Base-by-base conservation (phyloP, 2,888 invertebrate genomes). In the Colostygia pectinataria region DNA sequence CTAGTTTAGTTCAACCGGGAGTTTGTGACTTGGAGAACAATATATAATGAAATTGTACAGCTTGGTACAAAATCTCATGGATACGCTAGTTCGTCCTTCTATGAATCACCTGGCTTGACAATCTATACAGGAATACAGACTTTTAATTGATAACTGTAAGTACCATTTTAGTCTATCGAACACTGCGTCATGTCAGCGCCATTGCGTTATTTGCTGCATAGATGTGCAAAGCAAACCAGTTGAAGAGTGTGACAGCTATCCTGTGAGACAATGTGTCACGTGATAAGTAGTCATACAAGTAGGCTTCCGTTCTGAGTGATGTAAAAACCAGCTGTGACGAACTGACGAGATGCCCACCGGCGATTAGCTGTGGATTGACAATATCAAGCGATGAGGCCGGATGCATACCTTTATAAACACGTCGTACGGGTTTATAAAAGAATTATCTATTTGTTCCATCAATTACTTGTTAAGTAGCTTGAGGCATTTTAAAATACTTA, bases 281-380 rank as follows among this genome's bases (percentile, higher is more conserved):
- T 46, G 41, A 56, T 61, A 62, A 61, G 63, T 51, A 58, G 60
- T 51, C 56, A 52, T 47, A 48, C 57, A 59, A 52, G 61, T 57
- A 55, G 61, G 75, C 80, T 78, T 81, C 83, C 83, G 80, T 68
- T 68, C 25, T 2, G 32, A 32, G 51, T 38, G 23, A 29, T 65
- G 64, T 72, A 71, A 81, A 83, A 83, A 82, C 74, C 67, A 65
- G 76, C 67, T 68, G 72, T 62, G 74, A 68, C 65, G 63, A 73
- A 68, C 71, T 62, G 74, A 68, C 65, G 63, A 73, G 69, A 66
- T 66, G 62, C 63, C 71, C 68, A 47, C 66, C 62, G 53, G 58
- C 59, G 64, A 38, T 47, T 48, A 39, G 29, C 45, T 34, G 34
- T 42, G 63, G 68, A 71, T 68, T 66, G 71, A 65, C 68, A 65